Base-by-base conservation (phyloP, 2,888 invertebrate genomes). In the Conistra vaccinii region DNA sequence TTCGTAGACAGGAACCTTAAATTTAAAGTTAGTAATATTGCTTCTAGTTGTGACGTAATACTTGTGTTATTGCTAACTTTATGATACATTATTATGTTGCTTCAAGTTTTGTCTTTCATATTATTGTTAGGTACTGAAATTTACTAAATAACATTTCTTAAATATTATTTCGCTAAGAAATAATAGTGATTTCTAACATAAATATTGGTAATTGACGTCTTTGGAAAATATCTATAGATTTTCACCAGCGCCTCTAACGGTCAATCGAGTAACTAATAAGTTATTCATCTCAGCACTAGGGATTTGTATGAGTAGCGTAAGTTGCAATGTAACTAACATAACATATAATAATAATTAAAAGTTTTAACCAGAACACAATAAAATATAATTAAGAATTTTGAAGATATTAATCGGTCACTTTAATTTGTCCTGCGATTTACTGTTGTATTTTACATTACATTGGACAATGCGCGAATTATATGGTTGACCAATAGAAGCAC, bases 71-170 rank as follows among this genome's bases (percentile, higher is more conserved):
- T 79, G 62, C 72, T 73, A 67, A 80, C 48, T 67, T 71, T 76
- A 74, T 51, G 55, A 76, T 68, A 70, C 45, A 77, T 76, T 84
- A 68, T 29, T 81, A 80, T 42, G 70, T 69, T 82, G 67, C 69
- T 85, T 83, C 80, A 79, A 85, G 73, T 72, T 81, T 81, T 86
- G 86, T 86, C 86, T 86, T 86, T 86, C 84, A 85, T 87, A 74
- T 65, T 73, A 86, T 79, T 68, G 86, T 76, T 84, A 83, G 81
- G 68, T 81, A 87, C 70, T 76, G 73, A 78, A 71, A 67, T 74
- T 67, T 55, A 76, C 65, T 76, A 85, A 62, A 71, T 68, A 78
- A 73, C 32, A 75, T 84, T 73, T 55, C 32, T 51, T 67, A 67
- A 58, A 60, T 26, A 62, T 48, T 81, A 77, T 70, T 51, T 69